Percentiles rank a stretch among this genome's conserved stretches.
Evolutionary conservation across 2,888 invertebrate species (phyloP).

Genomic region (Chromoteleia sp.): DNA sequence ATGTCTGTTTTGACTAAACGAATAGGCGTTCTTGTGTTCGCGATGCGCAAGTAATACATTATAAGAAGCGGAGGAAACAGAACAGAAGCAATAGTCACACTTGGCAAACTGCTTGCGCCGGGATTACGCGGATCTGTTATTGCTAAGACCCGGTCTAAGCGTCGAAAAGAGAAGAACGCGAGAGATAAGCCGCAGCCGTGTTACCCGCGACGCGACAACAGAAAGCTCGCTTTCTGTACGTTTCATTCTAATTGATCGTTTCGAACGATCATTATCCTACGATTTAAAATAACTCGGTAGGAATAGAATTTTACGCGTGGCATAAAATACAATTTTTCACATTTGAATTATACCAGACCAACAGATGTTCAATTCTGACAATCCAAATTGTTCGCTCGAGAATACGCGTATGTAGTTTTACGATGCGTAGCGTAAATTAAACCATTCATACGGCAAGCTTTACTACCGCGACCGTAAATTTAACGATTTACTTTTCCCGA

Average conservation of each 20-base stretch:
- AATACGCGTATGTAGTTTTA: conserved; percentile 21
- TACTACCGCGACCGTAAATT: conserved; percentile 29
- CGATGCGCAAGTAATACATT: conserved; percentile 53
- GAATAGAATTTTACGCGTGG: background rate
- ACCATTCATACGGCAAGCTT: conserved; percentile 22
- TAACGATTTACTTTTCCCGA: conserved; percentile 18
- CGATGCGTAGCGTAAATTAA: conserved; percentile 42
- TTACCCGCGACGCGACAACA: conserved; percentile 19
- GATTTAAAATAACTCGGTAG: conserved; percentile 1
- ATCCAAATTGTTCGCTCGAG: conserved; percentile 10
- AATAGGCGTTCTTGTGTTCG: conserved; percentile 49
- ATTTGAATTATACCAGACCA: background rate
- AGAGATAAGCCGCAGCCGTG: conserved; percentile 33
- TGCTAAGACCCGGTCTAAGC: conserved; percentile 51
- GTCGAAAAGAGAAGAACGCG: conserved; percentile 47
- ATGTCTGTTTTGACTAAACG: conserved; percentile 45
- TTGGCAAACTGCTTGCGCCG: conserved; percentile 50
- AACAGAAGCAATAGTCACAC: conserved; percentile 39
- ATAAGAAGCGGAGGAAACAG: conserved; percentile 20
- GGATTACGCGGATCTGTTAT: conserved; percentile 61
- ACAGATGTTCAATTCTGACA: conserved; percentile 36
- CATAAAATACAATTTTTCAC: background rate
- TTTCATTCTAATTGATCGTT: conserved; percentile 3
- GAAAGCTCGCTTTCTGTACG: conserved; percentile 12
- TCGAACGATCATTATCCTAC: background rate